These are phyloP conservation scores for Nerophis lumbriciformis DNA, from an alignment of 2,113 vertebrate genomes.

Conservation along the genomic window DNA sequence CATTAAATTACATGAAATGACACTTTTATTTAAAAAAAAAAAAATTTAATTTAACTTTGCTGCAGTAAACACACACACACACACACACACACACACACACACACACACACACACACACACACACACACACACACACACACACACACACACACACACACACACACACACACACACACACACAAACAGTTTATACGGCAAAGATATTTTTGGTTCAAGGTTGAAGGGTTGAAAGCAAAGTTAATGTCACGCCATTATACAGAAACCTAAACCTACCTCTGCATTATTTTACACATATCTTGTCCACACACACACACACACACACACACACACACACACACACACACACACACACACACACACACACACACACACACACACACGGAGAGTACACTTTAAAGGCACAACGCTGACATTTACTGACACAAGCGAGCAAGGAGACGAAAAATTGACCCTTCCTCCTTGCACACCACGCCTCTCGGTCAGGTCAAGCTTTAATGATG, in stretches of 20 bases:
- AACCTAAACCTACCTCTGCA: constrained; percentile 16
- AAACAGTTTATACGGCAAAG: too few relatives aligned
- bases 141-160: too few relatives aligned
- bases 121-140: background rate
- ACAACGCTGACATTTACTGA: constrained; percentile 2
- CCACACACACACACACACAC: constrained; percentile 16
- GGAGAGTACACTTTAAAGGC: background rate
- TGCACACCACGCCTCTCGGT: constrained; percentile 39
- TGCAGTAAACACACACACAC: constrained; percentile 8
- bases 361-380: background rate
- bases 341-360: constrained; percentile 5
- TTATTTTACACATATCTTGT: constrained; percentile 31
- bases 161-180: background rate
- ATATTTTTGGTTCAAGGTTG: constrained; percentile 43
- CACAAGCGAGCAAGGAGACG: constrained; percentile 23
- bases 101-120: background rate
- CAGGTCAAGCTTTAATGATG: constrained; percentile 56
- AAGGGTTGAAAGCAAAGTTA: constrained; percentile 36
- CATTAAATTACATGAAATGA: too few relatives aligned
- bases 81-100: too few relatives aligned
- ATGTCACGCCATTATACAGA: constrained; percentile 32
- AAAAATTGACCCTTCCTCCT: constrained; percentile 29
- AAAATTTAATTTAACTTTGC: background rate
- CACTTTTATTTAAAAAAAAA: too few relatives aligned
- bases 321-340: constrained; percentile 13